These are phyloP conservation scores for Dermatemys mawii DNA, from an alignment of 2,113 vertebrate species.

Conservation along the genomic window DNA sequence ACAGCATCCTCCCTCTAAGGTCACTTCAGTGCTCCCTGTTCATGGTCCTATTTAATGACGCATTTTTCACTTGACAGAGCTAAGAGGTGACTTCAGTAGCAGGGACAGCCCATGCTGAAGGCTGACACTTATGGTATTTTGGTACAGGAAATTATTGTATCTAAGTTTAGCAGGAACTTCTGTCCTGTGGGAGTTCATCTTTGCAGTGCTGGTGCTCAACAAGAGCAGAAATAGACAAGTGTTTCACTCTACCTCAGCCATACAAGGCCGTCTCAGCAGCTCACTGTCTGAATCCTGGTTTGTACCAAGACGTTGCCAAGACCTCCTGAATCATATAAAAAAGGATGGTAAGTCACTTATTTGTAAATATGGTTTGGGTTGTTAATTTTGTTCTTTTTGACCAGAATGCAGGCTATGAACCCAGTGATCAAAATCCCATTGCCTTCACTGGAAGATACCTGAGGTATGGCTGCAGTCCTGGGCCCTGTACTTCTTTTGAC, in stretches of 20 bases:
- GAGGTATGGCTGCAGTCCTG: neutral
- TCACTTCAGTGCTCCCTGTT: neutral
- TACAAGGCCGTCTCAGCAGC: neutral
- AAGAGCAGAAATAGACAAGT: neutral
- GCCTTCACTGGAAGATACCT: neutral
- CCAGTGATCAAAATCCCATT: neutral
- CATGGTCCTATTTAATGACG: no score
- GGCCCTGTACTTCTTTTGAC: neutral
- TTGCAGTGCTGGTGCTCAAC: neutral
- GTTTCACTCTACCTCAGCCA: neutral
- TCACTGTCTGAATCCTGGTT: neutral
- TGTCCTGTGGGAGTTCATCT: neutral
- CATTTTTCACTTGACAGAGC: neutral
- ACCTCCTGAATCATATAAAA: neutral
- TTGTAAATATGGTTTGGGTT: neutral
- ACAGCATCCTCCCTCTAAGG: neutral
- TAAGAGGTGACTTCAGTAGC: neutral
- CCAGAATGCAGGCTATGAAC: neutral
- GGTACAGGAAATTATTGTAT: neutral
- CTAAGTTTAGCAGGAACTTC: neutral
- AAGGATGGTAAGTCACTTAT: constrained; percentile 28
- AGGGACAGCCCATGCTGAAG: neutral
- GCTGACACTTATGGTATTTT: neutral
- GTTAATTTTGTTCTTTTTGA: neutral
- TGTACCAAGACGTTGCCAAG: neutral